Conservation (phyloP, 37 sponge, comb jelly and placozoan genomes). For the Chondrosia reniformis region DNA sequence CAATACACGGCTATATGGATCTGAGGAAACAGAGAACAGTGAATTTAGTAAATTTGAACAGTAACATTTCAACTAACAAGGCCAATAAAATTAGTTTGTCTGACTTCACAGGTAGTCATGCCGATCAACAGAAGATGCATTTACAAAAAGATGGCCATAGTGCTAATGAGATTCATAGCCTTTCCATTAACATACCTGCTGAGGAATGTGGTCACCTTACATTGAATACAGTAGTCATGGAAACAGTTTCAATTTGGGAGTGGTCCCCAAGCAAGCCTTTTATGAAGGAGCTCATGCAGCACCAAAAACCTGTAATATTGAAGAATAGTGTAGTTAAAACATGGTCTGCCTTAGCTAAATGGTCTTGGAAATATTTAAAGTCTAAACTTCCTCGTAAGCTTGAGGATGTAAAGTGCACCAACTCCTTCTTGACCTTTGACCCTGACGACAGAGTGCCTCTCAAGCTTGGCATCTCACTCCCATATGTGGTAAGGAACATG, state of each 20-base stretch:
- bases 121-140: slow-evolving; percentile 15
- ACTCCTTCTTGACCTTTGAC: slow-evolving; percentile 73
- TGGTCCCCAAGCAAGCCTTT: slow-evolving; percentile 61
- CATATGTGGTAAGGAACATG: slow-evolving; percentile 63
- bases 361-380: slow-evolving; percentile 61
- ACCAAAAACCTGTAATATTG: slow-evolving; percentile 51
- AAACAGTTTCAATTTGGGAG: background rate
- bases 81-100: slow-evolving; percentile 20
- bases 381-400: slow-evolving; percentile 34
- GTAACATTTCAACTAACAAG: background rate
- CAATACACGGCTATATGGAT: slow-evolving; percentile 60
- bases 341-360: slow-evolving; percentile 68
- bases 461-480: slow-evolving; percentile 66
- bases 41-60: background rate
- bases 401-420: slow-evolving; percentile 63
- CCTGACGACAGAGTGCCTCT: slow-evolving; percentile 67
- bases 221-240: background rate
- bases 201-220: background rate
- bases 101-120: slow-evolving; percentile 47
- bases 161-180: background rate
- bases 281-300: slow-evolving; percentile 29
- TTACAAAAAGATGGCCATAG: background rate
- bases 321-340: slow-evolving; percentile 47
- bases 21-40: background rate
- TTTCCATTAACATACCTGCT: background rate